A percentile compares a stretch with the other conserved stretches of the same genome.
Conservation (phyloP, 2,888 invertebrate species). For the Polietes domitor region DNA sequence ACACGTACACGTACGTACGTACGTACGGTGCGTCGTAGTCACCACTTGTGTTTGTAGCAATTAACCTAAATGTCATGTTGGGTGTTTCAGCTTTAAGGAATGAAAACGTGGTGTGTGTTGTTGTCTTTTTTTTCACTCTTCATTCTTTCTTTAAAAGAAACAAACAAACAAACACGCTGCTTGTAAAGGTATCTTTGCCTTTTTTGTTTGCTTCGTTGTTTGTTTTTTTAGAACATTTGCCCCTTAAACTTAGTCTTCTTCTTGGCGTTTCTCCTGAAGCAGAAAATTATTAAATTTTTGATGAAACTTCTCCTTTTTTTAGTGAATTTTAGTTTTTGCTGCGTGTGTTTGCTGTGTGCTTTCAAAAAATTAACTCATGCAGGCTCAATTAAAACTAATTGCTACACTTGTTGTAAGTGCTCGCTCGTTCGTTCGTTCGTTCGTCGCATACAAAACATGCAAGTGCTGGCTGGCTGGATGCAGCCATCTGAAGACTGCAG, state of each 20-base stretch:
- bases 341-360: slow-evolving; percentile 53
- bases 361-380: slow-evolving; percentile 65
- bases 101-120: not conserved
- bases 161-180: slow-evolving; percentile 34
- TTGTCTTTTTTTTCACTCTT: slow-evolving; percentile 30
- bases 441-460: not conserved
- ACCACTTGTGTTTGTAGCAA: slow-evolving; percentile 42
- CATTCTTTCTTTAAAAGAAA: slow-evolving; percentile 35
- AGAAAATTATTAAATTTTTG: slow-evolving; percentile 60
- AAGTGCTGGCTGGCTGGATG: not conserved
- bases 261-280: slow-evolving; percentile 52
- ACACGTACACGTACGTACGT: not conserved
- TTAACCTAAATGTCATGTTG: slow-evolving; percentile 63
- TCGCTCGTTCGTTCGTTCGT: too few species aligned
- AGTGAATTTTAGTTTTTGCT: slow-evolving; percentile 38
- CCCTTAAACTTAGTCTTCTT: slow-evolving; percentile 14
- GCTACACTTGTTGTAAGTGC: slow-evolving; percentile 60
- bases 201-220: slow-evolving; percentile 5
- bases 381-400: slow-evolving; percentile 68
- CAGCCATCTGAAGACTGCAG: not conserved
- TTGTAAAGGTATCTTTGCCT: not conserved
- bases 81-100: slow-evolving; percentile 4
- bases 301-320: slow-evolving; percentile 35
- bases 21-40: not conserved
- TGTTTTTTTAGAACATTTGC: slow-evolving; percentile 53